phyloP scores from a whole-genome alignment of 2,888 invertebrate species.

The Galerucella pusilla region DNA sequence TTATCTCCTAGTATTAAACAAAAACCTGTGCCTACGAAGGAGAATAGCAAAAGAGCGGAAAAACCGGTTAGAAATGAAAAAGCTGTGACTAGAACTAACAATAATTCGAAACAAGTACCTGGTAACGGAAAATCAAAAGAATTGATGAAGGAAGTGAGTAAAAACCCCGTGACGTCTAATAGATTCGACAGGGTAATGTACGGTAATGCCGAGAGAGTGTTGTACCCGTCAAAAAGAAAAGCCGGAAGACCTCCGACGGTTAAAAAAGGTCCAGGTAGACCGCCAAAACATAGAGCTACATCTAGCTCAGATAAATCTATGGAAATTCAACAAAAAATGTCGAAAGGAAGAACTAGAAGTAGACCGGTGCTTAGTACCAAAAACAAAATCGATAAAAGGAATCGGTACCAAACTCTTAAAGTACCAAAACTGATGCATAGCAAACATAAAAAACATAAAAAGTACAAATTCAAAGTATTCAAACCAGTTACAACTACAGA shows the following conservation, averaged over 20 bases:
- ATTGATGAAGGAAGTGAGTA: conserved; percentile 46
- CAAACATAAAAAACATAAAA: conserved; percentile 66
- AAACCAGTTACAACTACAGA: conserved; percentile 63
- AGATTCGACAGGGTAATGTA: conserved; percentile 77
- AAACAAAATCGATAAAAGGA: conserved; percentile 56
- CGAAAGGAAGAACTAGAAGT: conserved; percentile 54
- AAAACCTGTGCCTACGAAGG: conserved; percentile 50
- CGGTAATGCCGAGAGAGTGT: conserved; percentile 77
- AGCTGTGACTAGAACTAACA: conserved; percentile 39
- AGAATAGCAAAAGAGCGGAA: conserved; percentile 42
- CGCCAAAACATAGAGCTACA: conserved; percentile 59
- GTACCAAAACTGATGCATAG: conserved; percentile 64
- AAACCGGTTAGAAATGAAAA: conserved; percentile 40
- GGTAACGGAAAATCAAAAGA: conserved; percentile 41
- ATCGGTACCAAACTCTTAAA: conserved; percentile 59
- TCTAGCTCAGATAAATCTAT: conserved; percentile 33
- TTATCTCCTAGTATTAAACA: conserved; percentile 67
- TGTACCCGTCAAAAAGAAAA: conserved; percentile 82
- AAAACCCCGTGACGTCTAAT: conserved; percentile 65
- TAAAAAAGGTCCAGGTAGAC: conserved; percentile 68
- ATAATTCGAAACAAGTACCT: conserved; percentile 39
- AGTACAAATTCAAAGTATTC: conserved; percentile 68
- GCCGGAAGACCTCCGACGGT: conserved; percentile 73
- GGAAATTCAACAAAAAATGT: conserved; percentile 54
- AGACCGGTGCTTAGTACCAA: conserved; percentile 53